Conservation (phyloP, 2,888 invertebrate genomes). For the Harpalus rufipes region DNA sequence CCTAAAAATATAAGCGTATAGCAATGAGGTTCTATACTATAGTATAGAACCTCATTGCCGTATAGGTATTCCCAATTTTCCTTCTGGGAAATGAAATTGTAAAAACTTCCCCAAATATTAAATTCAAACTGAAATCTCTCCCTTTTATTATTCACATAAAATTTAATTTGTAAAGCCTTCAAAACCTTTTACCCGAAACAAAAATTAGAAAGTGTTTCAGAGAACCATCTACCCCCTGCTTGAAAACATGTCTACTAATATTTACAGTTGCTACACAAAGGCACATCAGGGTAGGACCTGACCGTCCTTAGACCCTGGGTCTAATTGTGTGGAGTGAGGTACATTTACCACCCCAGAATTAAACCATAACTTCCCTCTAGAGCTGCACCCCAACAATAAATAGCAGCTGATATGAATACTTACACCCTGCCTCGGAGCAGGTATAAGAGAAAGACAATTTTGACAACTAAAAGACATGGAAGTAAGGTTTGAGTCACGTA, state of each 20-base stretch:
- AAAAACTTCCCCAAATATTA: neutral
- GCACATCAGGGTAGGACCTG: conserved; percentile 40
- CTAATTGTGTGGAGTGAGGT: conserved; percentile 73
- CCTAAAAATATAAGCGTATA: too few relatives aligned
- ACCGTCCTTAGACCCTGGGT: conserved; percentile 69
- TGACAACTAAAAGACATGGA: conserved; percentile 16
- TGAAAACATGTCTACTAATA: conserved; percentile 50
- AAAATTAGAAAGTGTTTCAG: conserved; percentile 47
- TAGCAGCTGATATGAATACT: conserved; percentile 73
- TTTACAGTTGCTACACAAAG: conserved; percentile 58
- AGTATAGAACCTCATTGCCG: too few relatives aligned
- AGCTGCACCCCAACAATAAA: conserved; percentile 70
- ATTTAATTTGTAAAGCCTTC: conserved; percentile 35
- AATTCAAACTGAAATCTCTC: neutral
- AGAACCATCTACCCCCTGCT: conserved; percentile 13
- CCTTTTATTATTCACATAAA: conserved; percentile 3
- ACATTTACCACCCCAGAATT: conserved; percentile 73
- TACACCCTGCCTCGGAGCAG: conserved; percentile 67
- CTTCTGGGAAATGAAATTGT: neutral
- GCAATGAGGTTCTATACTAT: too few relatives aligned
- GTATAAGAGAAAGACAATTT: conserved; percentile 56
- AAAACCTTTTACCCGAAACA: conserved; percentile 38
- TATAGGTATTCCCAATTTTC: too few relatives aligned
- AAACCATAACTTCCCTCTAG: conserved; percentile 71
- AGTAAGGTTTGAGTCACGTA: conserved; percentile 28